phyloP scores from a whole-genome alignment of 2,888 invertebrate species.

The Ligdia adustata region DNA sequence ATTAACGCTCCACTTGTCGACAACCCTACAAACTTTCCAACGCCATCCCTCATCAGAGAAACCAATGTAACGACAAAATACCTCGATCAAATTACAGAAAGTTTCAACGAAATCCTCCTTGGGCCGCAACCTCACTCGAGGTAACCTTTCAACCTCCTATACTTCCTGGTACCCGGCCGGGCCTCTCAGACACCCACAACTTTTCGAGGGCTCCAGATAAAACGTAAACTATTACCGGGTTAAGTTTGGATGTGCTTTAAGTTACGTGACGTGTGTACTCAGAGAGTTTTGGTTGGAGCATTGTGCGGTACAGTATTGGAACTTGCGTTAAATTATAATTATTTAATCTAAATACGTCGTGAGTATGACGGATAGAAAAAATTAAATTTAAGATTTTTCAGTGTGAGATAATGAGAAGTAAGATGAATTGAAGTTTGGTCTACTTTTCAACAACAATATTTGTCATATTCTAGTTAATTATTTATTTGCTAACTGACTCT shows the following conservation, averaged over 20 bases:
- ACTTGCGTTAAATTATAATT: too few relatives aligned
- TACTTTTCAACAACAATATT: too few relatives aligned
- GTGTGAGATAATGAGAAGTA: too few relatives aligned
- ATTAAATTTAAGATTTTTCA: too few relatives aligned
- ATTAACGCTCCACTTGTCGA: not conserved
- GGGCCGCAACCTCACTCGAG: slow-evolving; percentile 13
- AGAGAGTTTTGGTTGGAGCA: slow-evolving; percentile 41
- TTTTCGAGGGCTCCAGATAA: slow-evolving; percentile 39
- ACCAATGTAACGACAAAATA: slow-evolving; percentile 19
- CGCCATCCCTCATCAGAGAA: slow-evolving; percentile 15
- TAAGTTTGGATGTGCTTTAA: slow-evolving; percentile 41
- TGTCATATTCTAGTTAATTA: too few relatives aligned
- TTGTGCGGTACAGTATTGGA: too few relatives aligned
- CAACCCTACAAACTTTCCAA: not conserved
- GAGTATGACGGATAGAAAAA: too few relatives aligned
- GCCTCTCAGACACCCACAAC: slow-evolving; percentile 24
- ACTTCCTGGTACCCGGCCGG: slow-evolving; percentile 1
- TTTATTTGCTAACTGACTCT: too few relatives aligned
- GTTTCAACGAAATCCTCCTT: slow-evolving; percentile 11
- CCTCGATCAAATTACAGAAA: slow-evolving; percentile 22
- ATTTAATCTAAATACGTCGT: too few relatives aligned
- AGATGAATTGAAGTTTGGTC: too few relatives aligned
- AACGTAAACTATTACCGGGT: slow-evolving; percentile 44
- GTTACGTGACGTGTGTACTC: slow-evolving; percentile 40
- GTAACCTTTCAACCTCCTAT: slow-evolving; percentile 4